Evolutionary conservation across 2,888 invertebrate genomes (phyloP), one percentile per base, ranked within the genome.

Genomic region (Nemapogon koenigi): DNA sequence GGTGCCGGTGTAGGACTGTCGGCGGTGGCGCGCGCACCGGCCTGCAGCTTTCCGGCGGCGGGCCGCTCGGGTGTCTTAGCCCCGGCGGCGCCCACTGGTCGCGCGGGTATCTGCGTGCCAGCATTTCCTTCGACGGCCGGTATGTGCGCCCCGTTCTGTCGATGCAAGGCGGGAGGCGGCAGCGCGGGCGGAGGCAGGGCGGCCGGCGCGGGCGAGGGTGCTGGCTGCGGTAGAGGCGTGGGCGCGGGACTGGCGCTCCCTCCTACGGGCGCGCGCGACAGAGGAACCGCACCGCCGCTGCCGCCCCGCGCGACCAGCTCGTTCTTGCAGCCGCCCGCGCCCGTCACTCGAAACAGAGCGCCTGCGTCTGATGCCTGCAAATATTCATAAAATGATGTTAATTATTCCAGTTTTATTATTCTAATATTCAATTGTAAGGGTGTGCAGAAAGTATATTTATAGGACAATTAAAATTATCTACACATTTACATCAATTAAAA

Each of bases 121-220:
- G 72, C 76, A 44, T 71, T 72, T 1, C 68, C 70, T 40, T 75
- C 40, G 52, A 67, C 55, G n/a, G 73, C 55, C 32, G 78, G 71
- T 47, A 75, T 75, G 58, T 73, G 71, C 11, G 75, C 75, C 45
- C 68, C 61, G 52, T 59, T 69, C 43, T 67, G 53, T 17, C 72
- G 59, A 63, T 84, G 81, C 64, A 83, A 85, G 48, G 83, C 82
- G 50, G 83, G 83, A 51, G 85, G 85, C 46, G 83, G 84, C 48
- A 83, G 75, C 48, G 83, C 84, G 51, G 85, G 84, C 50, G 85
- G 84, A 45, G 85, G 84, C 51, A 85, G 73, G 49, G 84, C 81
- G 52, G 87, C 86, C 52, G 88, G 86, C 55, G 88, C 88, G 51
- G 88, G 86, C 52, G 86, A 85, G 43, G 87, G 86, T 48, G 82